A percentile compares a stretch with the other conserved stretches of the same genome.
phyloP scores from a whole-genome alignment of 2,888 invertebrate genomes.

The Ctenicera cuprea region DNA sequence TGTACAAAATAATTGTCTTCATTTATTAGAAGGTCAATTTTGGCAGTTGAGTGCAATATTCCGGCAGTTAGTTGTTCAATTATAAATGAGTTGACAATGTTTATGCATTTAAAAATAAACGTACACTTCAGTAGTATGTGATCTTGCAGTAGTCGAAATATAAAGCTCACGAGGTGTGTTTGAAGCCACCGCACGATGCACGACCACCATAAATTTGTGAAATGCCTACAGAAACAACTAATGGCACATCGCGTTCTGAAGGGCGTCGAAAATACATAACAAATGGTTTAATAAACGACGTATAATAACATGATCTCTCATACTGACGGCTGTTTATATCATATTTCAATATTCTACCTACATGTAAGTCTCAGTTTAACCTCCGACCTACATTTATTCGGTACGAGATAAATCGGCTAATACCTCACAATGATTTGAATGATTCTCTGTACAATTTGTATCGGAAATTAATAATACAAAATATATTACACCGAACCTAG shows the following conservation, averaged over 20 bases:
- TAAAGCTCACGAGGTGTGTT: constrained; percentile 47
- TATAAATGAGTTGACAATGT: too few relatives aligned
- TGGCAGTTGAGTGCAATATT: too few relatives aligned
- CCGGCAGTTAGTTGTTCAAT: too few relatives aligned
- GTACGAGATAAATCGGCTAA: constrained; percentile 13
- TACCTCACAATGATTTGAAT: neutral
- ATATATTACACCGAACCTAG: neutral
- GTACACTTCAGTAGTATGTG: neutral
- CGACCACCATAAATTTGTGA: constrained; percentile 59
- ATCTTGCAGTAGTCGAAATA: constrained; percentile 43
- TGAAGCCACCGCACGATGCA: constrained; percentile 51
- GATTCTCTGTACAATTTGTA: neutral
- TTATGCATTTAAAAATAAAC: too few relatives aligned
- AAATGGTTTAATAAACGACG: constrained; percentile 62
- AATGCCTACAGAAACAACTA: constrained; percentile 60
- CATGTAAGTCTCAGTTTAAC: constrained; percentile 45
- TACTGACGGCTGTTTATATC: constrained; percentile 49
- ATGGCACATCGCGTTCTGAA: constrained; percentile 58
- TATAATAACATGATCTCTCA: constrained; percentile 60
- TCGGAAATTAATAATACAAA: constrained; percentile 16
- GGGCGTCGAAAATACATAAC: constrained; percentile 62
- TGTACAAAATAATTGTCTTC: too few relatives aligned
- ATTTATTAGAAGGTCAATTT: too few relatives aligned
- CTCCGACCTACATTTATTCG: constrained; percentile 41
- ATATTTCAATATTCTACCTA: constrained; percentile 55